Base-by-base conservation (phyloP, 53 echinoderm and acorn worm genomes). In the Glandiceps talaboti region DNA sequence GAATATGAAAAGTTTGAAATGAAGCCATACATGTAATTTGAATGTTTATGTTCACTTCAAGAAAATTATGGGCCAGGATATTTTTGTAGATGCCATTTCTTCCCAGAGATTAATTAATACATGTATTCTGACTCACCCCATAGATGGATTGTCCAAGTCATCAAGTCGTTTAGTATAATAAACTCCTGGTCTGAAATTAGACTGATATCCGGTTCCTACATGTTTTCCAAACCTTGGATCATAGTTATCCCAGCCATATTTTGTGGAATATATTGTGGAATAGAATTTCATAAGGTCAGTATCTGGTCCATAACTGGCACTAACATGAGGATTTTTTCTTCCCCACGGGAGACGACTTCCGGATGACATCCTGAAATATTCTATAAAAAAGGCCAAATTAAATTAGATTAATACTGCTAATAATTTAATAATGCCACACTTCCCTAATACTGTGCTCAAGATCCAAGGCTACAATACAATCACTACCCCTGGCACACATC, bases 241-340 rank as follows among this genome's bases (percentile, higher is more conserved):
- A 79, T 87, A 97, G n/a, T 89, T 89, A 72, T 94, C 95, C 29
- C 88, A 83, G n/a, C 93, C 84, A 76, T 80, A 89, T 10, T 93
- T 82, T 1, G 99, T 82, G 73, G 99, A 81, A 84, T 93, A 93
- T 0, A 89, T 83, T 25, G 97, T 97, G 25, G 93, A 91, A 82
- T 93, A 97, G 85, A 97, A 97, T 85, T 93, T 97, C 99, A 97
- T 97, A 89, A 89, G 83, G 85, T 97, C 85, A 29, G 91, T 87
- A 77, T 97, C 99, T 0, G 99, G 93, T 25, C 99, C 99, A 83
- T 93, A 82, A 86, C 93, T 97, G 78, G 93, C 85, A 12, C 86
- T 76, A 31, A 93, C 82, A 45, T 97, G 99, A 27, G 91, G 83
- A 14, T 92, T 97, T 74, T 88, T 91, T 75, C 77, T 89, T 31